Conservation (phyloP, 2,113 vertebrate genomes). For the Tragelaphus buxtoni region DNA sequence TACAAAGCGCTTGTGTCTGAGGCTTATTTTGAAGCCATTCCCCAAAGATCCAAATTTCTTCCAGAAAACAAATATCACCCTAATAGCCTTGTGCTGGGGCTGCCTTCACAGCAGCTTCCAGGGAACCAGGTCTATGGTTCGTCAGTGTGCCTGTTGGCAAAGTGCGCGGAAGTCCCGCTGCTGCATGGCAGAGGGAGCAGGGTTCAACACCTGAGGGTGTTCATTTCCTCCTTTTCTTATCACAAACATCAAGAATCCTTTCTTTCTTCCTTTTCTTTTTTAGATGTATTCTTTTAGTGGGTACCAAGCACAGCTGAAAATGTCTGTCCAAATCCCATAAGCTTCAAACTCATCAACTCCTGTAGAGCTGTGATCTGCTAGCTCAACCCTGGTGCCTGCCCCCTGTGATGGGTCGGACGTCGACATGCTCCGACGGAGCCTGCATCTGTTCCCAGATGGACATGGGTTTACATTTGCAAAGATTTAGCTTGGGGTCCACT, state of each 20-base stretch:
- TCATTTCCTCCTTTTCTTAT: not conserved
- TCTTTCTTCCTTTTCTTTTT: not conserved
- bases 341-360: slow-evolving; percentile 23
- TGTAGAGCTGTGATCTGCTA: not conserved
- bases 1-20: slow-evolving; percentile 48
- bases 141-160: accelerated
- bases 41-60: slow-evolving; percentile 46
- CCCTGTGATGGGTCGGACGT: slow-evolving; percentile 53
- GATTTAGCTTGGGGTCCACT: slow-evolving; percentile 53
- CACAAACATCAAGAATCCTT: not conserved
- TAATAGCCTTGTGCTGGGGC: not conserved
- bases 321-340: not conserved
- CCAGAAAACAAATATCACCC: not conserved
- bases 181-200: accelerated
- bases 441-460: slow-evolving; percentile 62
- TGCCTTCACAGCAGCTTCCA: slow-evolving; percentile 4
- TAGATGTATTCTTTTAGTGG: not conserved
- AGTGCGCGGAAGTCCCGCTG: accelerated
- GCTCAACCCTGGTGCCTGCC: slow-evolving; percentile 25
- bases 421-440: slow-evolving; percentile 49
- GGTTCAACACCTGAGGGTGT: not conserved
- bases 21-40: slow-evolving; percentile 37
- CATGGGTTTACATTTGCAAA: slow-evolving; percentile 62
- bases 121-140: accelerated
- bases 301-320: not conserved